A percentile compares a stretch with the other conserved stretches of the same genome.
phyloP scores from a whole-genome alignment of 2,113 vertebrate species.

The Calidris pygmaea region DNA sequence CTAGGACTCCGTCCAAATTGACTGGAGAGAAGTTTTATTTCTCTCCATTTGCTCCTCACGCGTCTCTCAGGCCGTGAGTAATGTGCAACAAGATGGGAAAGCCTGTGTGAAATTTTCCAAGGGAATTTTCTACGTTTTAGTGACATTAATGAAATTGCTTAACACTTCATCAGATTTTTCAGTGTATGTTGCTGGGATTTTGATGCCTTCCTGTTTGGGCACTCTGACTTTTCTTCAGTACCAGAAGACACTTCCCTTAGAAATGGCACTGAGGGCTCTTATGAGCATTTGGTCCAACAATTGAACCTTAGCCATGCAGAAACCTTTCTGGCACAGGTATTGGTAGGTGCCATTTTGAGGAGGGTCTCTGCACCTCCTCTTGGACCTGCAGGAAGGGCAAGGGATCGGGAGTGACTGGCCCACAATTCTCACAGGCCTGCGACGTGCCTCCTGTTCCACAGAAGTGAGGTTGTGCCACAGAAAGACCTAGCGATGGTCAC shows the following conservation, averaged over 20 bases:
- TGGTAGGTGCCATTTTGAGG: fast-evolving
- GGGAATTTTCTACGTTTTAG: conserved; percentile 40
- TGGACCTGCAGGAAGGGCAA: not conserved
- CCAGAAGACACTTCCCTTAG: not conserved
- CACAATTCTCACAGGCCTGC: not conserved
- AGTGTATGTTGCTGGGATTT: not conserved
- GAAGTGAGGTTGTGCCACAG: not conserved
- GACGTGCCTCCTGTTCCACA: not conserved
- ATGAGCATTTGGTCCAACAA: not conserved
- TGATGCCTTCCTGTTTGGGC: not conserved
- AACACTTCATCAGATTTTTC: conserved; percentile 4
- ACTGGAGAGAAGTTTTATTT: conserved; percentile 33
- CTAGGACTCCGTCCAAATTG: not conserved
- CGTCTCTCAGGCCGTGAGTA: conserved; percentile 19
- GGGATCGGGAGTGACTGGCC: not conserved
- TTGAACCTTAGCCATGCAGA: not conserved
- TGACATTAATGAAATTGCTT: not conserved
- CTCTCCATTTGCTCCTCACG: not conserved
- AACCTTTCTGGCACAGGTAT: not conserved
- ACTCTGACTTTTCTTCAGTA: not conserved
- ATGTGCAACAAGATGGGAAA: not conserved
- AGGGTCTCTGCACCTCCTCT: not conserved
- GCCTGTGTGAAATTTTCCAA: conserved; percentile 45
- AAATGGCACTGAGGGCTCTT: not conserved
- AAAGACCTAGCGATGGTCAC: not conserved